These are phyloP conservation scores for Pristionchus exspectatus DNA, from an alignment of 2,888 invertebrate genomes.

Conservation along the genomic window DNA sequence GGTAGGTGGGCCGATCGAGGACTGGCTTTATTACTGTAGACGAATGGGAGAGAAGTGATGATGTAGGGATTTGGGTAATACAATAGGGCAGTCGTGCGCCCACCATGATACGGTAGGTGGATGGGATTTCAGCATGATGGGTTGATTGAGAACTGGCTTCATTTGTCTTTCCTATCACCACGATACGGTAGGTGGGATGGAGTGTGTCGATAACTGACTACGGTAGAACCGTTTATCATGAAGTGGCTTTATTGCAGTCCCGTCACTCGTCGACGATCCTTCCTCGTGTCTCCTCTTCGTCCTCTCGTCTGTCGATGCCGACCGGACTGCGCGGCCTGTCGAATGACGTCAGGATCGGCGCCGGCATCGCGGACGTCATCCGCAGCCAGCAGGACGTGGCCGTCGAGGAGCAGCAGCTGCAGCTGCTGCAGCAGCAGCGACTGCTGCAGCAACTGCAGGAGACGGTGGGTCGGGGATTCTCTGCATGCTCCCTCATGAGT, in stretches of 20 bases:
- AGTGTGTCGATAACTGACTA: too few species aligned
- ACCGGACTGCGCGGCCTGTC: not conserved
- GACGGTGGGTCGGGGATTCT: not conserved
- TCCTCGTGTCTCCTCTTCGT: not conserved
- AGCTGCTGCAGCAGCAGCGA: conserved; percentile 14
- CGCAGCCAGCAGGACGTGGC: not conserved
- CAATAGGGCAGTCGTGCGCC: not conserved
- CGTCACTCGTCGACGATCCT: not conserved
- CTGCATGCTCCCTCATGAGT: too few species aligned
- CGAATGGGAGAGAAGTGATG: not conserved
- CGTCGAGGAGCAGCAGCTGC: not conserved
- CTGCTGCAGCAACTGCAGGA: not conserved
- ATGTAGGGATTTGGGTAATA: not conserved
- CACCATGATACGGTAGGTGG: not conserved
- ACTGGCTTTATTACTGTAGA: not conserved
- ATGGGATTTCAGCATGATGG: not conserved
- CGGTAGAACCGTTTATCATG: not conserved
- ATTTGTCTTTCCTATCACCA: not conserved
- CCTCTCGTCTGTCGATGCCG: not conserved
- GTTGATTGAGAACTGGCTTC: not conserved
- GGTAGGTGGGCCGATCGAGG: not conserved
- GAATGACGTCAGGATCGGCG: not conserved
- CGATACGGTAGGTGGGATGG: too few species aligned
- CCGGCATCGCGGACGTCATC: conserved; percentile 8
- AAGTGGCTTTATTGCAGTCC: not conserved